Evolutionary conservation across 2,888 invertebrate species (phyloP).

Genomic region (Platypus cylindrus): DNA sequence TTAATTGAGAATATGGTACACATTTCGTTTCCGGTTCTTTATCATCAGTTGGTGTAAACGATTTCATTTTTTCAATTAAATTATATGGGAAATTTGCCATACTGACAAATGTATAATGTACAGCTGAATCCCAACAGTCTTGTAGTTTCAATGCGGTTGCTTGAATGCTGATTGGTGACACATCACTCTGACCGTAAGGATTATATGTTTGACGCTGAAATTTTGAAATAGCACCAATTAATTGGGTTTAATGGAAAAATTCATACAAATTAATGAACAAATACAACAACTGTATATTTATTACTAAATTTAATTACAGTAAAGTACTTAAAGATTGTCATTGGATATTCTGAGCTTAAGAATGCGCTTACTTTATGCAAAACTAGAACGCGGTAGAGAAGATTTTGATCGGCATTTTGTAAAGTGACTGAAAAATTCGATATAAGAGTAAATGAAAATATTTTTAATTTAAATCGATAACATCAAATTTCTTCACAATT

Average conservation of each 20-base stretch:
- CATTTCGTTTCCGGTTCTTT: constrained; percentile 2
- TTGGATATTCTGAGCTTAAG: not conserved
- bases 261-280: constrained; percentile 1
- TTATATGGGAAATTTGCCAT: constrained; percentile 22
- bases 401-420: too few relatives aligned
- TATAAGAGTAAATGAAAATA: too few relatives aligned
- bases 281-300: not conserved
- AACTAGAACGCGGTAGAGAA: too few relatives aligned
- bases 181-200: constrained; percentile 19
- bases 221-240: not conserved
- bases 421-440: too few relatives aligned
- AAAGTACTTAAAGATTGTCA: not conserved
- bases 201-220: constrained; percentile 16
- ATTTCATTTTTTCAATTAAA: constrained; percentile 9
- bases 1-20: constrained; percentile 3
- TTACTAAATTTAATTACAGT: not conserved
- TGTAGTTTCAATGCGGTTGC: constrained; percentile 18
- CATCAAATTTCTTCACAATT: too few relatives aligned
- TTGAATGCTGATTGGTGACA: constrained; percentile 20
- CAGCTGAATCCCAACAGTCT: constrained; percentile 22
- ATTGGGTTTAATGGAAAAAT: too few relatives aligned
- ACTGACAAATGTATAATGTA: constrained; percentile 19
- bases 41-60: constrained; percentile 5
- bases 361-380: not conserved
- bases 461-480: not conserved